Percentiles rank a stretch among this genome's conserved stretches.
Evolutionary conservation across 2,888 invertebrate species (phyloP).

Genomic region (Pasiphila rectangulata): DNA sequence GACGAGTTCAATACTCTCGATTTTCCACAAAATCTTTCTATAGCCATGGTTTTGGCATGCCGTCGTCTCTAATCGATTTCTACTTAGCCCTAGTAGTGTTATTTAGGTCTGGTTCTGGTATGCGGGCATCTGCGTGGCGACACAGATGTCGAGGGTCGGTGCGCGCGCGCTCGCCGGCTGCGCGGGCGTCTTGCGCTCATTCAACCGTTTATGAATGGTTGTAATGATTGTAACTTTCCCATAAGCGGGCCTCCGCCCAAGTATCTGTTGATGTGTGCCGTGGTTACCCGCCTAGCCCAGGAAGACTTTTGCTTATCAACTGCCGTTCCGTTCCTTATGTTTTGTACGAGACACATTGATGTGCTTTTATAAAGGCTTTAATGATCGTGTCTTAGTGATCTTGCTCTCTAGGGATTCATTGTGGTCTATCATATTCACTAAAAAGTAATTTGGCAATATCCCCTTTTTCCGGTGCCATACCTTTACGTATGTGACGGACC

Average conservation of each 20-base stretch:
- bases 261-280: slow-evolving; percentile 47
- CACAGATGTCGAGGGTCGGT: slow-evolving; percentile 57
- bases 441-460: neutral
- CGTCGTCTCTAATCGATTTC: slow-evolving; percentile 22
- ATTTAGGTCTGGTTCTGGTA: slow-evolving; percentile 27
- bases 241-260: slow-evolving; percentile 66
- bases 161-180: slow-evolving; percentile 53
- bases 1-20: slow-evolving; percentile 72
- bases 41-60: slow-evolving; percentile 15
- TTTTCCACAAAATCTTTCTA: slow-evolving; percentile 21
- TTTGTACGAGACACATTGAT: too few species aligned
- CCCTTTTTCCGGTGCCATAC: neutral
- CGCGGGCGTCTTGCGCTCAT: slow-evolving; percentile 65
- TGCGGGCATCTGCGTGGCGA: slow-evolving; percentile 47
- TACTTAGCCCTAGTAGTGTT: slow-evolving; percentile 23
- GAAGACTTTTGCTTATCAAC: slow-evolving; percentile 27
- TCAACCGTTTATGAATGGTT: slow-evolving; percentile 76
- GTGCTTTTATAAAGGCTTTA: too few species aligned
- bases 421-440: too few species aligned
- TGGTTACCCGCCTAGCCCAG: slow-evolving; percentile 38
- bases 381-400: too few species aligned
- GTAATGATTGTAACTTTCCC: slow-evolving; percentile 74
- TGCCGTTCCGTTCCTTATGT: too few species aligned
- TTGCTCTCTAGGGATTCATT: too few species aligned
- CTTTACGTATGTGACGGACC: too few species aligned